Evolutionary conservation across 2,888 invertebrate genomes (phyloP).

Genomic region (Atrina japonica): DNA sequence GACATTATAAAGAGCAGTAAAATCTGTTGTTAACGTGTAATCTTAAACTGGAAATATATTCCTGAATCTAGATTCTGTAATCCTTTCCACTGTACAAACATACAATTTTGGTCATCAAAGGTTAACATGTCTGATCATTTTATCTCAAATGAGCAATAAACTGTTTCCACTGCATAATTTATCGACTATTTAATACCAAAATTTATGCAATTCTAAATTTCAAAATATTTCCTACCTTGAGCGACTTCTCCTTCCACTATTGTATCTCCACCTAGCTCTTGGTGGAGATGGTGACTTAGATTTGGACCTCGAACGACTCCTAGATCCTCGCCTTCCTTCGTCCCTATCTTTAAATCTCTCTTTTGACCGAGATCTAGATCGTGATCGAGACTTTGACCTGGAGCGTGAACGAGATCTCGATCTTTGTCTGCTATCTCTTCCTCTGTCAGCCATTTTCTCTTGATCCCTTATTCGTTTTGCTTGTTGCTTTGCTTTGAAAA

Average conservation of each 20-base stretch:
- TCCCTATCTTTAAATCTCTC: slow-evolving; percentile 46
- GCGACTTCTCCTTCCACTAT: slow-evolving; percentile 59
- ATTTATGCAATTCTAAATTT: too few species aligned
- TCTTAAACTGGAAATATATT: too few species aligned
- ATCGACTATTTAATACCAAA: too few species aligned
- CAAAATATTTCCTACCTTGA: slow-evolving; percentile 45
- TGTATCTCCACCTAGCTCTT: slow-evolving; percentile 53
- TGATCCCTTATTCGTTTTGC: slow-evolving; percentile 89
- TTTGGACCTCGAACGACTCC: slow-evolving; percentile 54
- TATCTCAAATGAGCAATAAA: too few species aligned
- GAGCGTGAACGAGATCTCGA: slow-evolving; percentile 72
- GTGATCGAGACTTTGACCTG: slow-evolving; percentile 64
- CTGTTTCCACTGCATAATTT: too few species aligned
- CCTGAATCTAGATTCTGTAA: too few species aligned
- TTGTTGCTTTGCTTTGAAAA: slow-evolving; percentile 96
- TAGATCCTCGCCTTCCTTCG: slow-evolving; percentile 47
- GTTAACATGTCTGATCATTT: too few species aligned
- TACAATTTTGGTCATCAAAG: too few species aligned
- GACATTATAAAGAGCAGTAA: too few species aligned
- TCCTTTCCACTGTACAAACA: too few species aligned
- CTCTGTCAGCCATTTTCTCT: slow-evolving; percentile 48
- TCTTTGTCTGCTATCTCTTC: slow-evolving; percentile 79
- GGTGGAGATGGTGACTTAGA: slow-evolving; percentile 45
- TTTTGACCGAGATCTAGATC: slow-evolving; percentile 78
- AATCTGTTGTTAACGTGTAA: too few species aligned